phyloP scores from a whole-genome alignment of 2,113 vertebrate species.

The Phasianus colchicus region DNA sequence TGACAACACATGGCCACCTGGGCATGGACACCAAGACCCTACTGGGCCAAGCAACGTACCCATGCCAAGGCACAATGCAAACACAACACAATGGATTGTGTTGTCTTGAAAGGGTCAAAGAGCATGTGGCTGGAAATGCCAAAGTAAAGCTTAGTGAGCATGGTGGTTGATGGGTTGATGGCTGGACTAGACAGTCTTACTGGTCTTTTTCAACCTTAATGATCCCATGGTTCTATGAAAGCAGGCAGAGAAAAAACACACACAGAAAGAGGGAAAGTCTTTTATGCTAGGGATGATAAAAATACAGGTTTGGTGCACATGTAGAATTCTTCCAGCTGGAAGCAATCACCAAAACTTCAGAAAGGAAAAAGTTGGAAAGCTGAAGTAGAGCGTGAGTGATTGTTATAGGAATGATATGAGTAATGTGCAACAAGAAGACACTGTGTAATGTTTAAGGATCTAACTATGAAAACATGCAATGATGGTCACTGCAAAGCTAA shows the following conservation, averaged over 20 bases:
- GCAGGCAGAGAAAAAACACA: not conserved
- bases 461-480: not conserved
- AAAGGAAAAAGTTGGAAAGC: not conserved
- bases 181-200: no score
- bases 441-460: not conserved
- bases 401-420: not conserved
- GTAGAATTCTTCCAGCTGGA: not conserved
- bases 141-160: not conserved
- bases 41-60: not conserved
- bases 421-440: not conserved
- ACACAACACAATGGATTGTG: accelerated
- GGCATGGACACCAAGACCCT: not conserved
- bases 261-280: not conserved
- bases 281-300: not conserved
- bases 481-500: not conserved
- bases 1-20: not conserved
- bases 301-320: not conserved
- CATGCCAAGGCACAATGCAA: not conserved
- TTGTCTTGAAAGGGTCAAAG: not conserved
- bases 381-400: not conserved
- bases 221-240: no score
- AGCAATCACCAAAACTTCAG: not conserved
- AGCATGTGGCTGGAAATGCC: not conserved
- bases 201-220: no score
- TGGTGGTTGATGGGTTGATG: no score